phyloP scores from a whole-genome alignment of 2,113 vertebrate species.

The Brachirus orientalis region DNA sequence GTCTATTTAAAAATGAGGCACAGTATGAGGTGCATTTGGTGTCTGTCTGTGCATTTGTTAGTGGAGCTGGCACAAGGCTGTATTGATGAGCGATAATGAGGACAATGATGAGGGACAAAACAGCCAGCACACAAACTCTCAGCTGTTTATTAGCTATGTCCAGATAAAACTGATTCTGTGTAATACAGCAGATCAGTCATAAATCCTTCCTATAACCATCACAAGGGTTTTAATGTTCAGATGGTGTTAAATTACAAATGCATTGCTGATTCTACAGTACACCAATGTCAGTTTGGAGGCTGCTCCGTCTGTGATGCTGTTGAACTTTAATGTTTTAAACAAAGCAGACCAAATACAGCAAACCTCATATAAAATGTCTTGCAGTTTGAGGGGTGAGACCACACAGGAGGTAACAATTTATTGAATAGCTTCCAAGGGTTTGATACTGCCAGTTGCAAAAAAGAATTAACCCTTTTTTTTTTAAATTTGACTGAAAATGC shows the following conservation, averaged over 20 bases:
- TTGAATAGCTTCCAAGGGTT: too few species aligned
- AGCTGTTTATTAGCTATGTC: background rate
- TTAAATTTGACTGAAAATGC: too few species aligned
- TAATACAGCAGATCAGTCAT: background rate
- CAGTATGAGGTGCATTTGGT: background rate
- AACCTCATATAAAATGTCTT: too few species aligned
- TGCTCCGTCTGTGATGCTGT: background rate
- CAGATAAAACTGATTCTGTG: background rate
- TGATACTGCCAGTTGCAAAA: too few species aligned
- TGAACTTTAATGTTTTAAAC: background rate
- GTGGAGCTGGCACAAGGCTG: background rate
- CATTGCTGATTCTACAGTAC: background rate
- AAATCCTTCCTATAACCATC: background rate
- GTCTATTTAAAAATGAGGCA: constrained; percentile 34
- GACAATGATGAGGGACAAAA: constrained; percentile 14
- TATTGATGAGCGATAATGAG: constrained; percentile 49
- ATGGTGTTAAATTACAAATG: too few species aligned
- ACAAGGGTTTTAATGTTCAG: background rate
- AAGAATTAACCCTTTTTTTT: too few species aligned
- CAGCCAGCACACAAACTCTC: constrained; percentile 9
- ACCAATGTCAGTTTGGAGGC: background rate
- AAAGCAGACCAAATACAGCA: too few species aligned
- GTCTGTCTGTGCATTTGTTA: constrained; percentile 45
- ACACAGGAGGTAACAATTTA: too few species aligned
- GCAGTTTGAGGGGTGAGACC: too few species aligned